Evolutionary conservation across 2,797 vertebrate genomes (phyloP), one percentile per base, ranked within the genome.

Genomic region (Sarcoramphus papa): DNA sequence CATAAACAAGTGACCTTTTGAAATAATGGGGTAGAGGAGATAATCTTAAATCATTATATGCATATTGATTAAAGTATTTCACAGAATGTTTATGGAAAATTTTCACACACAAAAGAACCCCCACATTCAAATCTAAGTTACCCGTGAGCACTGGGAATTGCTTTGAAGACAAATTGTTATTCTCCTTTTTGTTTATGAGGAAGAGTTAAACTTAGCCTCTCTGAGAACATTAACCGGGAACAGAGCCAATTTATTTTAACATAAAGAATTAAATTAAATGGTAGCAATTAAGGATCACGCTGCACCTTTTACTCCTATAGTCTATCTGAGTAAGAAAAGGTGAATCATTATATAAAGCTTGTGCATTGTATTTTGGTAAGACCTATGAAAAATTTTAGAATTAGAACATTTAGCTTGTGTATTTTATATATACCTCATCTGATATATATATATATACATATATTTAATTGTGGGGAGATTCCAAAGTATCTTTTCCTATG

Each of bases 31-130:
- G 10, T 60, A 57, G 45, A 51, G 16, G 24, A 79, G 8, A 56
- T 48, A 73, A 76, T 73, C 25, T 85, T 73, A 70, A 94, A 79
- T 79, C 9, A 65, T 37, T 50, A n/a, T 73, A 24, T 14, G 3
- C 14, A 24, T 87, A 79, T 60, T 0, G 4, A 70, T 51, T 90
- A 51, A 77, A 79, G 3, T 10, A 43, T 85, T 91, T 94, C 51
- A 87, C 19, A 57, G 40, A 65, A 76, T 9, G 5, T 6, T 47
- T 91, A 24, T 65, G 23, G n/a, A 84, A 92, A 73, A 37, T 27
- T 53, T 62, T 86, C 45, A 41, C 10, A 16, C 23, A 43, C 6
- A 47, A 4, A 48, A 16, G 76, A 8, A 2, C 0, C 0, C 3
- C 9, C 15, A 15, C 10, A 43, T 27, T 41, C 14, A 76, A 85